Conservation (phyloP, 2,888 invertebrate species). For the Spisula subtruncata region DNA sequence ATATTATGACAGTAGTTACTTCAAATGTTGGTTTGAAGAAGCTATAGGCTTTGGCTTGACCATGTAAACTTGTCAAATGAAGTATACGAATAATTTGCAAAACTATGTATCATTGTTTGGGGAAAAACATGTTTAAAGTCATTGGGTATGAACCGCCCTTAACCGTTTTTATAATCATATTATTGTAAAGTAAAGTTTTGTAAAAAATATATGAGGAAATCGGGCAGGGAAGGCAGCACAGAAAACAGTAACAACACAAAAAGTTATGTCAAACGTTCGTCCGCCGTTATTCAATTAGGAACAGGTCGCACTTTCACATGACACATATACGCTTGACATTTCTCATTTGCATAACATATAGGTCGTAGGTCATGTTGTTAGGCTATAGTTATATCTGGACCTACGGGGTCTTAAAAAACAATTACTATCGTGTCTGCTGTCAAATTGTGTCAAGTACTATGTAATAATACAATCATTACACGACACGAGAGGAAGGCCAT, state of each 20-base stretch:
- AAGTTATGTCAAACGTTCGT: neutral
- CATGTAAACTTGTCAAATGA: no score
- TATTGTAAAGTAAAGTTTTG: no score
- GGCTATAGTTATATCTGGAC: neutral
- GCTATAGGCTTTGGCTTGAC: no score
- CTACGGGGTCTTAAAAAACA: slow-evolving; percentile 32
- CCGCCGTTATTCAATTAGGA: neutral
- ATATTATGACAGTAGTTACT: neutral
- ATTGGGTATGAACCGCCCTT: no score
- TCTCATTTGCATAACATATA: slow-evolving; percentile 26
- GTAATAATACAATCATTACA: slow-evolving; percentile 48
- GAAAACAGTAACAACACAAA: no score
- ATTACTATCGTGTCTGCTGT: slow-evolving; percentile 50
- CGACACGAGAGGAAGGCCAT: slow-evolving; percentile 29
- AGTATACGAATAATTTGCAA: no score
- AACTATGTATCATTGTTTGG: no score
- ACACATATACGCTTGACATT: slow-evolving; percentile 1
- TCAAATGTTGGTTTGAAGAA: neutral
- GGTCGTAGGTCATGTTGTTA: slow-evolving; percentile 28
- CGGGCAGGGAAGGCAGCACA: no score
- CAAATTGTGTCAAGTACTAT: slow-evolving; percentile 37
- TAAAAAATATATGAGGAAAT: no score
- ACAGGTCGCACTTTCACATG: neutral
- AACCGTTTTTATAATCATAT: no score
- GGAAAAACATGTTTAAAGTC: no score